Evolutionary conservation across 2,113 vertebrate genomes (phyloP).

Genomic region (Brachionichthys hirsutus): DNA sequence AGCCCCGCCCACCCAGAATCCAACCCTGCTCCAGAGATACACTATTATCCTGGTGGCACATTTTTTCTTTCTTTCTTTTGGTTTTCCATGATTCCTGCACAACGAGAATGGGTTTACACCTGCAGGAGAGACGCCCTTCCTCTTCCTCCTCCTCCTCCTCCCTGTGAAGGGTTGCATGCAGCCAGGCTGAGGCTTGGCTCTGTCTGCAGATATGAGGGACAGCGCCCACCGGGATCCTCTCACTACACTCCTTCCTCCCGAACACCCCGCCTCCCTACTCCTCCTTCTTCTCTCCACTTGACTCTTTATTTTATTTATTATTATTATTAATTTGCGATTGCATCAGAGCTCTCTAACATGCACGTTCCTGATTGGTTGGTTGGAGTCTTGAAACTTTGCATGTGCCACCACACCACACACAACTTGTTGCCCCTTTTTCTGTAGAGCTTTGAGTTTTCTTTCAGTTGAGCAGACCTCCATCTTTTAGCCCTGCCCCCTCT

Average conservation of each 20-base stretch:
- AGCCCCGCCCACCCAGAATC: slow-evolving; percentile 59
- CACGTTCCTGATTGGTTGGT: slow-evolving; percentile 91
- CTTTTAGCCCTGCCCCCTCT: slow-evolving; percentile 39
- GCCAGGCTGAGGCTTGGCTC: slow-evolving; percentile 62
- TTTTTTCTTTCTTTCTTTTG: slow-evolving; percentile 72
- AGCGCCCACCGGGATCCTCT: slow-evolving; percentile 78
- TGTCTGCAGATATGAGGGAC: slow-evolving; percentile 60
- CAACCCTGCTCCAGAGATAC: slow-evolving; percentile 76
- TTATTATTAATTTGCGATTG: slow-evolving; percentile 85
- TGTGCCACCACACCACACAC: slow-evolving; percentile 85
- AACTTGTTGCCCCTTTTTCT: slow-evolving; percentile 42
- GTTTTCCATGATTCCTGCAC: slow-evolving; percentile 69
- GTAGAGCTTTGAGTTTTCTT: slow-evolving; percentile 67
- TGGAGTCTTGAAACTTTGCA: slow-evolving; percentile 94
- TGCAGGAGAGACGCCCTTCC: slow-evolving; percentile 53
- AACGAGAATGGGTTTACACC: slow-evolving; percentile 51
- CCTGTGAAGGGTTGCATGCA: slow-evolving; percentile 77
- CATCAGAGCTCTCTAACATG: slow-evolving; percentile 91
- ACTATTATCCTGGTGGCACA: slow-evolving; percentile 84
- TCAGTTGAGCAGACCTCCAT: slow-evolving; percentile 67
- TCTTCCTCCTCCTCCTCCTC: slow-evolving; percentile 12
- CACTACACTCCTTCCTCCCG: slow-evolving; percentile 60
- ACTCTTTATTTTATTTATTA: slow-evolving; percentile 12
- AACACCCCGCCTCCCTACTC: slow-evolving; percentile 12
- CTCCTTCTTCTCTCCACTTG: slow-evolving; percentile 41